Base-by-base conservation (phyloP, 2,113 vertebrate species). In the Patagioenas fasciata region DNA sequence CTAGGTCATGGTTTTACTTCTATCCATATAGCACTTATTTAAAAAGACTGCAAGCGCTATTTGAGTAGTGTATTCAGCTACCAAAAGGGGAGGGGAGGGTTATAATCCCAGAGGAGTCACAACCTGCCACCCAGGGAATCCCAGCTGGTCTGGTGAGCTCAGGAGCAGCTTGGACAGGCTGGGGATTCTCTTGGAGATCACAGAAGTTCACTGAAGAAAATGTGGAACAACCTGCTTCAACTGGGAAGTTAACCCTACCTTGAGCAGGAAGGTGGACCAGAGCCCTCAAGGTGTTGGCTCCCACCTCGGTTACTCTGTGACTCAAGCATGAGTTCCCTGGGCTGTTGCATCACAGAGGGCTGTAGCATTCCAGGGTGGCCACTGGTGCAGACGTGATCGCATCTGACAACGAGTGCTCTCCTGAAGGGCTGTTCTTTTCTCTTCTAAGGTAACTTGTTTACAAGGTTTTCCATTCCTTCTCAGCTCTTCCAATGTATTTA, bases 401-500 rank as follows among this genome's bases (percentile, higher is more conserved):
- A n/a, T 57, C 29, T 51, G 26, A 29, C 40, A 80, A 1, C 7
- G 15, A 75, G 26, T 8, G 20, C 73, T 74, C 42, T 15, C 47
- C 69, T 57, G 23, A 32, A 53, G 31, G 26, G 48, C 56, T 69
- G 4, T 5, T 36, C 3, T 75, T 65, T 53, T 28, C 15, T 28
- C 51, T 58, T 51, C 24, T 78, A n/a, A 64, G n/a, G 48, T 88
- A 85, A 61, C 57, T 93, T 83, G 10, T 81, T 94, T 89, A 90
- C 85, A 44, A 94, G 58, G 47, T 85, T 96, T 85, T 92, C 78
- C 91, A 3, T 47, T 77, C 14, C 25, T 73, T 75, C 65, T 86
- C 66, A 38, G 74, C 81, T 81, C 51, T 87, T 80, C 28, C 53
- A 91, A 36, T 88, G 61, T 79, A 78, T 96, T 95, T 91, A 94